Base-by-base conservation (phyloP, 2,797 vertebrate species). In the Spatula versicolor region DNA sequence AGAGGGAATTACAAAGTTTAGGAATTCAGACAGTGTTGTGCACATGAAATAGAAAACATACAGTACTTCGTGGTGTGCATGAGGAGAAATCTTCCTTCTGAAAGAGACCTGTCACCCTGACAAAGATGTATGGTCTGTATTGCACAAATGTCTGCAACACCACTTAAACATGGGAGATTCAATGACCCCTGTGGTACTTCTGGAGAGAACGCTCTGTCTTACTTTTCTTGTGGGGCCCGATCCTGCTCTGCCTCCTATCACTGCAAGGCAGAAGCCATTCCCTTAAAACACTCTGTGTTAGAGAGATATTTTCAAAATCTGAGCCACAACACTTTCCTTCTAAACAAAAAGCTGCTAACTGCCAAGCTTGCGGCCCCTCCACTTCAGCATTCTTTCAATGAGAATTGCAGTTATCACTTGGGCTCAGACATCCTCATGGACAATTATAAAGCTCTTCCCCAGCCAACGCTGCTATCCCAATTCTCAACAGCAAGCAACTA, bases 1-100 rank as follows among this genome's bases (percentile, higher is more conserved):
- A 71, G 8, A 69, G 84, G 91, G 94, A 94, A 81, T 93, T 89
- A 64, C 17, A 52, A 78, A 89, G 58, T 33, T 89, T 73, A 81
- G 85, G 55, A 94, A 81, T 55, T 88, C 89, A 87, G 75, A 72
- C 33, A 76, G 60, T 9, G 19, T 28, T 69, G 50, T 41, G 22
- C 33, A 52, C 62, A 73, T 82, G 74, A 86, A 81, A 79, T 37
- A 73, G 30, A 81, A 39, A 95, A 66, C 35, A 55, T 48, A 17
- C n/a, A 76, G 46, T 63, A 66, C 50, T 88, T 89, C 37, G 14
- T 3, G 52, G 43, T 4, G 58, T 22, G 50, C 76, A 81, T 39
- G 37, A 89, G 48, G 86, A 84, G 28, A 89, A 86, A 62, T 52
- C 25, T 90, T 39, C 59, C n/a, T 77, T 92, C 62, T 39, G 28